Conservation (phyloP, 2,888 invertebrate genomes). For the Parasteatoda lunata region DNA sequence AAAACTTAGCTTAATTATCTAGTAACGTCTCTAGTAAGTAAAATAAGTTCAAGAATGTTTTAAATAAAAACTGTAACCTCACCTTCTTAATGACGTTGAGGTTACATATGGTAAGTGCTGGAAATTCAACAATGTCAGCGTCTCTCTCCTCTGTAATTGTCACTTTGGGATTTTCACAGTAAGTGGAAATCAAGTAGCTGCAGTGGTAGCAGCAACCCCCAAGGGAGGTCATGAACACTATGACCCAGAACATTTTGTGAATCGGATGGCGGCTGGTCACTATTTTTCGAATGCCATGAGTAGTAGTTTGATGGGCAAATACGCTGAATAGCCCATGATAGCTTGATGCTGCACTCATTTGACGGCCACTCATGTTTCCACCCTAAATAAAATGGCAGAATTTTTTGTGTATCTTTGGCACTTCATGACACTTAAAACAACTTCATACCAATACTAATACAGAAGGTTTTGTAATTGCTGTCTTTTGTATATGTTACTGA, state of each 20-base stretch:
- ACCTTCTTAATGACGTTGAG: slow-evolving; percentile 63
- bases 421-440: no score
- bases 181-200: slow-evolving; percentile 47
- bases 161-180: slow-evolving; percentile 36
- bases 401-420: no score
- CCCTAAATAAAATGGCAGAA: not conserved
- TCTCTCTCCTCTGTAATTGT: slow-evolving; percentile 64
- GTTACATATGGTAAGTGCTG: slow-evolving; percentile 59
- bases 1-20: not conserved
- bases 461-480: no score
- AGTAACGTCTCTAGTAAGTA: no score
- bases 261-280: slow-evolving; percentile 17
- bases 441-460: no score
- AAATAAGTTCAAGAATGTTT: no score
- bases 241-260: slow-evolving; percentile 36
- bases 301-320: slow-evolving; percentile 52
- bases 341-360: slow-evolving; percentile 16
- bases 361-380: slow-evolving; percentile 9
- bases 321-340: slow-evolving; percentile 22
- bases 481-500: no score
- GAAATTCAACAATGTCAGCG: slow-evolving; percentile 38
- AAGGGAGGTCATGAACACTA: slow-evolving; percentile 42
- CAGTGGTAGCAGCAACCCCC: slow-evolving; percentile 56
- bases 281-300: slow-evolving; percentile 55
- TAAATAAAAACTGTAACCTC: not conserved